phyloP scores from a whole-genome alignment of 2,888 invertebrate species.

The Prenolepis imparis region DNA sequence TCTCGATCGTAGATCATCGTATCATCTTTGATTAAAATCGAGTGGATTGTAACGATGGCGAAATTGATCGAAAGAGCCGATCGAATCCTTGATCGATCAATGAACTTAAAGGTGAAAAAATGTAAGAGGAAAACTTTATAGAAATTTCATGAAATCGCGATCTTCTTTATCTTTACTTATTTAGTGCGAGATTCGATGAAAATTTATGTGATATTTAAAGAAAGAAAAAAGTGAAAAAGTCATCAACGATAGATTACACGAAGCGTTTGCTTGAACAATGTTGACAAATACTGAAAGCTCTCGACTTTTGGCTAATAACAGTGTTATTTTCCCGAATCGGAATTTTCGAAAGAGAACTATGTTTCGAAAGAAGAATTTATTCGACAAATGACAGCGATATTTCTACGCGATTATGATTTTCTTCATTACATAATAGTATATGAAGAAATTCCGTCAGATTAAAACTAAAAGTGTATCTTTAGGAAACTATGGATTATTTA shows the following conservation, averaged over 20 bases:
- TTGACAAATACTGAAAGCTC: background rate
- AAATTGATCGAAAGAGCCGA: background rate
- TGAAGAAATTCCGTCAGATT: background rate
- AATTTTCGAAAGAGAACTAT: background rate
- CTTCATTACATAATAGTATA: background rate
- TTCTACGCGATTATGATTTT: background rate
- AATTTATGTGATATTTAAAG: background rate
- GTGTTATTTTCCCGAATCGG: background rate
- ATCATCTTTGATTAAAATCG: background rate
- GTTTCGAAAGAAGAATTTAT: background rate
- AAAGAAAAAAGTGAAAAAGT: background rate
- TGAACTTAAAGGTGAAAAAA: background rate
- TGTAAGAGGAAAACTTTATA: background rate
- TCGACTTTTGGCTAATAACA: background rate
- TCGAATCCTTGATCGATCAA: background rate
- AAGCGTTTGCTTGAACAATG: background rate
- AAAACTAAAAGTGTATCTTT: background rate
- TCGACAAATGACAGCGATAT: background rate
- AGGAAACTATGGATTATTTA: background rate
- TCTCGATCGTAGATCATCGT: background rate
- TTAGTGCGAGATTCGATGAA: background rate
- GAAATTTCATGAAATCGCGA: background rate
- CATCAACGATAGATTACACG: background rate
- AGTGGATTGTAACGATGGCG: background rate
- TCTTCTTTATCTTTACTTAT: background rate